Evolutionary conservation across 2,888 invertebrate genomes (phyloP).

Genomic region (Drosophila subsilvestris): DNA sequence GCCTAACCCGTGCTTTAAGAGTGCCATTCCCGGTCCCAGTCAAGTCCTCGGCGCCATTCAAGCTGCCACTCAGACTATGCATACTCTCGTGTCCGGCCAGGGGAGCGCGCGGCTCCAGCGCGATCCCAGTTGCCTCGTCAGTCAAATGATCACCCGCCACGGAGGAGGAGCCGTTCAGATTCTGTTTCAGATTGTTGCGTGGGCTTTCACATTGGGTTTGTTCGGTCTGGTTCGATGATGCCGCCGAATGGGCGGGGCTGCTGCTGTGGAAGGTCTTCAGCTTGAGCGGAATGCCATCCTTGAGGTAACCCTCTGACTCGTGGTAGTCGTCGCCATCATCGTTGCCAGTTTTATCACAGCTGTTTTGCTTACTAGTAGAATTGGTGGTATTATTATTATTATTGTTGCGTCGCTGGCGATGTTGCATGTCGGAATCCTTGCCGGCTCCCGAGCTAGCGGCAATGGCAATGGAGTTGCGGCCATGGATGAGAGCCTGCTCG

Average conservation of each 20-base stretch:
- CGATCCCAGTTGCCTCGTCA: slow-evolving; percentile 20
- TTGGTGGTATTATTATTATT: slow-evolving; percentile 66
- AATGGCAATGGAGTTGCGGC: slow-evolving; percentile 34
- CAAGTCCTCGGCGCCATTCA: slow-evolving; percentile 43
- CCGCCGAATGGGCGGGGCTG: slow-evolving; percentile 74
- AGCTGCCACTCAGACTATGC: slow-evolving; percentile 59
- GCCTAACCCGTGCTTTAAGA: slow-evolving; percentile 83
- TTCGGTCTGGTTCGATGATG: slow-evolving; percentile 81
- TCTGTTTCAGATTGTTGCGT: slow-evolving; percentile 31
- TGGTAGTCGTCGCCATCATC: slow-evolving; percentile 37
- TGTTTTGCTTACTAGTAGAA: slow-evolving; percentile 60
- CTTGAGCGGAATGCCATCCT: slow-evolving; percentile 69
- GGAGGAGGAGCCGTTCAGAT: slow-evolving; percentile 46
- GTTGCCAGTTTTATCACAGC: slow-evolving; percentile 74
- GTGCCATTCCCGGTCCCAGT: slow-evolving; percentile 74
- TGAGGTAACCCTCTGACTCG: slow-evolving; percentile 73
- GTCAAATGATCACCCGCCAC: slow-evolving; percentile 44
- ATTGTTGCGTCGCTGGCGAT: slow-evolving; percentile 79
- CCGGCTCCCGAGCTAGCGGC: slow-evolving; percentile 15
- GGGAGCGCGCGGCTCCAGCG: slow-evolving; percentile 53
- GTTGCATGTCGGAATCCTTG: slow-evolving; percentile 79
- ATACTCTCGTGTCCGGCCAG: slow-evolving; percentile 68
- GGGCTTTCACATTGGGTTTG: slow-evolving; percentile 76
- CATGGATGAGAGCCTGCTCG: slow-evolving; percentile 67
- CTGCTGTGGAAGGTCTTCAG: slow-evolving; percentile 72